phyloP scores from a whole-genome alignment of 2,888 invertebrate species.

The Acleris emargana region DNA sequence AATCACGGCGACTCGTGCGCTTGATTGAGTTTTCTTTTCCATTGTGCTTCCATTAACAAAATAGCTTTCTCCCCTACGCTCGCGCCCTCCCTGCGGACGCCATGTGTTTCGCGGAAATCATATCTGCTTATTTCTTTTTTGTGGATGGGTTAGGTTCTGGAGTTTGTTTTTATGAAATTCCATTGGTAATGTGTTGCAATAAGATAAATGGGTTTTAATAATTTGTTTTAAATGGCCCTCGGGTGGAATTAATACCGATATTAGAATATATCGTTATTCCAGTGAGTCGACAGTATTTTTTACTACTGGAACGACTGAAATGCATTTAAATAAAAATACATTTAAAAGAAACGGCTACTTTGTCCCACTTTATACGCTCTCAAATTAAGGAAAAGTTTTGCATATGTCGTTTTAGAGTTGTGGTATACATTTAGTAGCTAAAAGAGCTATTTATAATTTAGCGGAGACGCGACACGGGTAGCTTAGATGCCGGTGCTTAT shows the following conservation, averaged over 20 bases:
- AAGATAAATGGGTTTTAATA: slow-evolving; percentile 3
- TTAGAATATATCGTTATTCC: too few species aligned
- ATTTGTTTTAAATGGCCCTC: slow-evolving; percentile 5
- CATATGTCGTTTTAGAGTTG: not conserved
- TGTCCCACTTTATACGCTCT: too few species aligned
- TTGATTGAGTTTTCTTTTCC: slow-evolving; percentile 82
- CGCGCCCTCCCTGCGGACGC: slow-evolving; percentile 58
- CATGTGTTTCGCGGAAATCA: slow-evolving; percentile 75
- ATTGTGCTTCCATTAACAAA: slow-evolving; percentile 80
- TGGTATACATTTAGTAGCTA: not conserved
- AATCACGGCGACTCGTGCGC: slow-evolving; percentile 78
- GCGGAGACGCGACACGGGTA: slow-evolving; percentile 29
- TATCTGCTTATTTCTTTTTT: slow-evolving; percentile 67
- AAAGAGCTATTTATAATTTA: slow-evolving; percentile 22
- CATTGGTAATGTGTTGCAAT: slow-evolving; percentile 12
- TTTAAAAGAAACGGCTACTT: too few species aligned
- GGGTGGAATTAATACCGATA: too few species aligned
- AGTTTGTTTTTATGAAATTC: slow-evolving; percentile 27
- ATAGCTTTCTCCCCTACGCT: slow-evolving; percentile 71
- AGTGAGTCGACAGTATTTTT: too few species aligned
- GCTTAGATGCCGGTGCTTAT: slow-evolving; percentile 56
- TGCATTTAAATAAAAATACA: too few species aligned
- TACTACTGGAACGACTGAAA: too few species aligned
- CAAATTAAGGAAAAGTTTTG: too few species aligned
- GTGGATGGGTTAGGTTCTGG: slow-evolving; percentile 30